A percentile compares a stretch with the other conserved stretches of the same genome.
Conservation (phyloP, 2,797 vertebrate species). For the Otolemur crassicaudatus region DNA sequence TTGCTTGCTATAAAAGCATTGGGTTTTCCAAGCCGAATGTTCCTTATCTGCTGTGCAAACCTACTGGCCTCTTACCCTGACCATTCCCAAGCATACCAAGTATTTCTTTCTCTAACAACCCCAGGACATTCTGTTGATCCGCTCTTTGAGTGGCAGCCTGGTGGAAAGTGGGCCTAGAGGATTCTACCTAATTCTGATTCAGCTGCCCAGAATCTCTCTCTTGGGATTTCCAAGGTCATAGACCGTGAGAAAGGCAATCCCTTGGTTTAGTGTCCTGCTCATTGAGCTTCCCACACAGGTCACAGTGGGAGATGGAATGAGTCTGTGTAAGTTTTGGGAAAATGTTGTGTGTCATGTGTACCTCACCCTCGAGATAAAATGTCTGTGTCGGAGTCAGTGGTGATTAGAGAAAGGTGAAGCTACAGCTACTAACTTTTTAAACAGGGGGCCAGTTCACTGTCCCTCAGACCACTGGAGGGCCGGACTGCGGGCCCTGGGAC, state of each 20-base stretch:
- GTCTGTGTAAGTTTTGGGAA: neutral
- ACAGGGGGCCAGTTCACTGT: no score
- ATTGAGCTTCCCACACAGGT: neutral
- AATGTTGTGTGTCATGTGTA: neutral
- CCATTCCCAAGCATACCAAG: neutral
- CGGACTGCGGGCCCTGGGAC: no score
- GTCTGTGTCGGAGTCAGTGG: neutral
- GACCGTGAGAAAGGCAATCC: neutral
- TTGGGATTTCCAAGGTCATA: neutral
- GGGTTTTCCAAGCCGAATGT: neutral
- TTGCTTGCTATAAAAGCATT: neutral
- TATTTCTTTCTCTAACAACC: neutral
- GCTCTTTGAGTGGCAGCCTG: neutral
- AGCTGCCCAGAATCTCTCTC: neutral
- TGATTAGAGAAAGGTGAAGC: neutral
- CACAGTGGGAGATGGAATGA: neutral
- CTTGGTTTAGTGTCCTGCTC: neutral
- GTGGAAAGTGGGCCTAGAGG: neutral
- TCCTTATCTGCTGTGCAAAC: neutral
- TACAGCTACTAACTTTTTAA: neutral
- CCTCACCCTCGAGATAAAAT: neutral
- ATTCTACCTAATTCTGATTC: slow-evolving; percentile 6
- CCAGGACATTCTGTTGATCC: neutral
- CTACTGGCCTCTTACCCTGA: neutral
- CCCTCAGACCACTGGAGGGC: no score